These are phyloP conservation scores for Stegastes partitus DNA, from an alignment of 2,113 vertebrate species.

Conservation along the genomic window DNA sequence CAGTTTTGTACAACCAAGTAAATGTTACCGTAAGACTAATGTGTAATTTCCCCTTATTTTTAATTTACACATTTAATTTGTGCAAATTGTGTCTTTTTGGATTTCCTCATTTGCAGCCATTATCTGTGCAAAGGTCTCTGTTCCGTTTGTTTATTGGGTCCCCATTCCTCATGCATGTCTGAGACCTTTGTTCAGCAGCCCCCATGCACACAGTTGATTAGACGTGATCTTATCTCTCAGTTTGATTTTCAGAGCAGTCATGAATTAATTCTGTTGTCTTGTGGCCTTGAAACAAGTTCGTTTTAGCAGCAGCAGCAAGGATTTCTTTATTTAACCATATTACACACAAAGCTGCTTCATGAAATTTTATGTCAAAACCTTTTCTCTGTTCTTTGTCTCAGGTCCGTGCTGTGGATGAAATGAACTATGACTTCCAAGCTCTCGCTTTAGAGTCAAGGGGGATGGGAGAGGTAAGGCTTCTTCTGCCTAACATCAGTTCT, in stretches of 20 bases:
- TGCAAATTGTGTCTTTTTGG: not conserved
- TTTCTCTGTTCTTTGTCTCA: slow-evolving; percentile 64
- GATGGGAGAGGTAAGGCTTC: slow-evolving; percentile 94
- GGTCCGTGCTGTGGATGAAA: slow-evolving; percentile 95
- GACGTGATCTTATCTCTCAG: not conserved
- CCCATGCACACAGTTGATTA: not conserved
- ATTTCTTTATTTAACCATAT: too few species aligned
- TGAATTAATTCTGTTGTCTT: too few species aligned
- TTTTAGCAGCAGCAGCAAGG: too few species aligned
- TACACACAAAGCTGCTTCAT: not conserved
- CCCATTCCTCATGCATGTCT: not conserved
- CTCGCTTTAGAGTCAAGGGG: slow-evolving; percentile 98
- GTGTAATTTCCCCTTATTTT: not conserved
- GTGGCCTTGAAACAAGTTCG: too few species aligned
- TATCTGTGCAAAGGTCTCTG: not conserved
- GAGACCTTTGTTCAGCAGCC: slow-evolving; percentile 7
- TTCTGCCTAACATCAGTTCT: not conserved
- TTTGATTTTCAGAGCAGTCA: too few species aligned
- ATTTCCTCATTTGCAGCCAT: not conserved
- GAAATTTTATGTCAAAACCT: not conserved
- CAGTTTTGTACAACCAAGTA: not conserved
- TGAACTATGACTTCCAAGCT: slow-evolving; percentile 99
- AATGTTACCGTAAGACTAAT: not conserved
- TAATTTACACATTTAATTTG: not conserved
- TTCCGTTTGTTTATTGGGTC: not conserved